Evolutionary conservation across 2,888 invertebrate species (phyloP), one percentile per base, ranked within the genome.

Genomic region (Sesamia inferens): DNA sequence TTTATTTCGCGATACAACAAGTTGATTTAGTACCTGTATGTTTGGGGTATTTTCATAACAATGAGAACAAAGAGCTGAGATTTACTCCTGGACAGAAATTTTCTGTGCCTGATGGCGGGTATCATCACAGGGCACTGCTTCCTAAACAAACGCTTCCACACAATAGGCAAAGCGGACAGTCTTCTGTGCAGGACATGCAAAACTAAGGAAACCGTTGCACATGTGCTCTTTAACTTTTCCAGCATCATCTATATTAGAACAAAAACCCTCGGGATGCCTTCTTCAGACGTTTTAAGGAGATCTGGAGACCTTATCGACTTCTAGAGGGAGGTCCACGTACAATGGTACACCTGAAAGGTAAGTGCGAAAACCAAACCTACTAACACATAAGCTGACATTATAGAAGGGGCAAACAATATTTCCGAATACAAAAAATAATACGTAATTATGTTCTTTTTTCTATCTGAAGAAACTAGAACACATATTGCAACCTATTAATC

Each of bases 1-100:
- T 79, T 74, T 79, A 42, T 67, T 63, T 51, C 67, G 47, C 42
- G 62, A 79, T 42, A 48, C n/a, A 13, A 63, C 58, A 67, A 54
- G 44, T 66, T 47, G 24, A 71, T 19, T 59, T 58, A 31, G 19
- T 48, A 64, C 7, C 61, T 63, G 44, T 31, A 47, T 67, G 3
- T 31, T 31, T 31, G 31, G 31, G 31, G 3, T 31, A 3, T 31
- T 79, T 47, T 78, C n/a, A 57, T 4, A 55, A n/a, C n/a, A 42
- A 24, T 11, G 59, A 31, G 47, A 70, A 31, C 14, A 51, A 44
- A 58, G 24, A 31, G 5, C 11, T 19, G 48, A 1, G 11, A 48
- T 54, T 22, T 16, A 16, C 22, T 0, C 14, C 10, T 16, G 10
- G 10, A 22, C 10, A 14, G 14, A 14, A 10, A 42, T 8, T 8